Base-by-base conservation (phyloP, 1,140 invertebrate genomes). In the Drosophila nikananu region DNA sequence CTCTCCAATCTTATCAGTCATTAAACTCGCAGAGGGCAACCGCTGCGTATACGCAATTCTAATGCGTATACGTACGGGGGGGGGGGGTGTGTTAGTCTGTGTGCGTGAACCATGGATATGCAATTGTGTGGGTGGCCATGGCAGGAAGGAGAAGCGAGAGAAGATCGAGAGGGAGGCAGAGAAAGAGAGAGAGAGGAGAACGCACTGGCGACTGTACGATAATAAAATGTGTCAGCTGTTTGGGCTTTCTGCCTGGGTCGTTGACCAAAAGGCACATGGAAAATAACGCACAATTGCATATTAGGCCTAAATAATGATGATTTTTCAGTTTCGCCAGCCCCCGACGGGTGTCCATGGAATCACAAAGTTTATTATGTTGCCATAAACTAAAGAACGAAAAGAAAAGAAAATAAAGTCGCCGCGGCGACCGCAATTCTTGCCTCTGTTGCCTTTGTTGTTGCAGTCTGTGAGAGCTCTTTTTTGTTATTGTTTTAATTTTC, bases 201-300 rank as follows among this genome's bases (percentile, higher is more conserved):
- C 68, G 52, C 49, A 61, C 51, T 62, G 25, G 30, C 58, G 68
- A 77, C 60, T 65, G 39, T 44, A 62, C 55, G 35, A 48, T 66
- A 63, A 80, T 86, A 83, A 78, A 81, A 89, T 83, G 77, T 73
- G 79, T 81, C 82, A 86, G 72, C 77, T 84, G 72, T 82, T 81
- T 73, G 30, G 62, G 67, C 48, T 78, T 65, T 73, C 27, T 48
- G 51, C 44, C 44, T 58, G 68, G 52, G 61, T 57, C 74, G 73
- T 74, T 72, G 71, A 62, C 74, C 72, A 67, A 72, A 65, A 4
- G 51, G 41, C 44, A 81, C 39, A 77, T 66, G 62, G 66, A 81
- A 72, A 68, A 60, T 63, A 70, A 61, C 65, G 46, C 39, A 41
- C 67, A 61, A 37, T 51, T 73, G 70, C 67, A 73, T 61, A 60